phyloP scores from a whole-genome alignment of 35 echinoderm and acorn worm genomes.

The Lytechinus pictus region DNA sequence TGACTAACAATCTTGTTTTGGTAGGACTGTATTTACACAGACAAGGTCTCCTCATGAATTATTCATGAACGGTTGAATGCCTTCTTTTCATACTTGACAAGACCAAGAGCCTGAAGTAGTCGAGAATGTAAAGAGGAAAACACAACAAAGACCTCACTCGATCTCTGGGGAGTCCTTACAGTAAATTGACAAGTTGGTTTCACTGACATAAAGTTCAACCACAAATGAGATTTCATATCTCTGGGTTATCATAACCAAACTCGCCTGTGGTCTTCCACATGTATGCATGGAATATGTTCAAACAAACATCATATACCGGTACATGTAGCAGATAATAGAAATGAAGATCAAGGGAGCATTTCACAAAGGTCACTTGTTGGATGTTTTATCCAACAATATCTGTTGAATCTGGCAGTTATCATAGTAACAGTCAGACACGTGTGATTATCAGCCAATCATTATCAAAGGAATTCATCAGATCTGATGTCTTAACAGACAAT shows the following conservation, averaged over 20 bases:
- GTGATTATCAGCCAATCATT: too few species aligned
- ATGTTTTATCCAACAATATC: too few species aligned
- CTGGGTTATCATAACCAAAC: slow-evolving; percentile 11
- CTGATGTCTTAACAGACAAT: too few species aligned
- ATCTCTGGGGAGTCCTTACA: neutral
- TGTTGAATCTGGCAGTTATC: too few species aligned
- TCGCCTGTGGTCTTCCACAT: slow-evolving; percentile 7
- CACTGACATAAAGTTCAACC: slow-evolving; percentile 1
- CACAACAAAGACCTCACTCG: neutral
- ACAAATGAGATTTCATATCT: slow-evolving; percentile 14
- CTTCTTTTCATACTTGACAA: slow-evolving; percentile 5
- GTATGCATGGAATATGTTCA: neutral
- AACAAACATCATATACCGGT: neutral
- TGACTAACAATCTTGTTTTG: neutral
- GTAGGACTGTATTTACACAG: slow-evolving; percentile 3
- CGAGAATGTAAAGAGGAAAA: neutral
- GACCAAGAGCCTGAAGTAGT: neutral
- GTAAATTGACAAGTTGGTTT: slow-evolving; percentile 19
- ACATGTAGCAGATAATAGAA: neutral
- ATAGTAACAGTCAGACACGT: too few species aligned
- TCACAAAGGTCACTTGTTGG: neutral
- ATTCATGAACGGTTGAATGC: neutral
- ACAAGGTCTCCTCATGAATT: slow-evolving; percentile 10
- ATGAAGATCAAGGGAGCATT: neutral
- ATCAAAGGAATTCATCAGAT: too few species aligned